These are phyloP conservation scores for Drosophila rellima DNA, from an alignment of 2,888 invertebrate species.

Conservation along the genomic window DNA sequence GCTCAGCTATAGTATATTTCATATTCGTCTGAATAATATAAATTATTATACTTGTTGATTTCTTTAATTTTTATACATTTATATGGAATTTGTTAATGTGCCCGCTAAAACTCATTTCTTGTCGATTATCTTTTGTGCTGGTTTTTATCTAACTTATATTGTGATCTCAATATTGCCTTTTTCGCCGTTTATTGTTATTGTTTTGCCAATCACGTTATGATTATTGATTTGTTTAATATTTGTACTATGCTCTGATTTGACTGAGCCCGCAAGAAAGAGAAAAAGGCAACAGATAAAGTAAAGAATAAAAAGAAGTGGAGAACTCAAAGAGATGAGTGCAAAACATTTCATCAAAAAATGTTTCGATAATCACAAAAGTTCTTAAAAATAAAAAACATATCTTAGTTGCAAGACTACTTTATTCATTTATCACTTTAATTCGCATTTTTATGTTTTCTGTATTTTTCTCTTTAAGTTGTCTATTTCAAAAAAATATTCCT, in stretches of 20 bases:
- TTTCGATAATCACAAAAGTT: too few relatives aligned
- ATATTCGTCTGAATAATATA: background rate
- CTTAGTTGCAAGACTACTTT: background rate
- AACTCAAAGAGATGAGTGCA: background rate
- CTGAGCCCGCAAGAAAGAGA: background rate
- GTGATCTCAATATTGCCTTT: slow-evolving; percentile 35
- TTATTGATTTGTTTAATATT: slow-evolving; percentile 36
- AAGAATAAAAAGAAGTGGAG: background rate
- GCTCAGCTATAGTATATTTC: background rate
- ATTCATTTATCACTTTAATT: too few relatives aligned
- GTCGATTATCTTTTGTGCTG: slow-evolving; percentile 47
- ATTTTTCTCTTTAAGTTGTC: too few relatives aligned
- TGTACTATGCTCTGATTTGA: slow-evolving; percentile 24
- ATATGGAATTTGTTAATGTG: slow-evolving; percentile 34
- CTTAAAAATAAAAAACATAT: too few relatives aligned
- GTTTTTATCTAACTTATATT: slow-evolving; percentile 46
- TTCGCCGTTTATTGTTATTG: slow-evolving; percentile 16
- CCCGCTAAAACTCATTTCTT: slow-evolving; percentile 40
- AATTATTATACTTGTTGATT: background rate
- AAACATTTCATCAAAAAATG: background rate
- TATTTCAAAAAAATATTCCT: too few relatives aligned
- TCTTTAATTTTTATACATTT: slow-evolving; percentile 28
- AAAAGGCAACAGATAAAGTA: background rate
- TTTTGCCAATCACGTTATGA: slow-evolving; percentile 28
- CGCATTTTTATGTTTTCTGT: too few relatives aligned